Base-by-base conservation (phyloP, 2,113 vertebrate genomes). In the Microcebus ravelobensis region DNA sequence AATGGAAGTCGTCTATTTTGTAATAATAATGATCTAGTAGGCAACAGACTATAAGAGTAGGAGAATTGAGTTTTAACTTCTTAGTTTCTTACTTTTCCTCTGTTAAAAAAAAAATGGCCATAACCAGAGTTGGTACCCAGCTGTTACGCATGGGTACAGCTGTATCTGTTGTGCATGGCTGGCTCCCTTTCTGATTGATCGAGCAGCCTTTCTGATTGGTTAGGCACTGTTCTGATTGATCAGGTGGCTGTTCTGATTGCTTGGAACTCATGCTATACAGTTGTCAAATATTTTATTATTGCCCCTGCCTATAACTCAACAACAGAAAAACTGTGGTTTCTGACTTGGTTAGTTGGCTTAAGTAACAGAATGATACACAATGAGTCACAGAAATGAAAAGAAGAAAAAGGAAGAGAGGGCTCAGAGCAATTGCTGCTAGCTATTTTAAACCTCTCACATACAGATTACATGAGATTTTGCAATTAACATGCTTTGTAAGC, bases 21-120 rank as follows among this genome's bases (percentile, higher is more conserved):
- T 86, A n/a, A 42, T 34, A 76, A 82, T 92, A 67, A 67, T 20
- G 48, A 71, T 77, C 52, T 93, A 74, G 31, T 10, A 84, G 36
- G 34, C 9, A 86, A 82, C 27, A 94, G 31, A 93, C 55, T 34
- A 79, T 6, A 6, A 13, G 34, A 93, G 6, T 8, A 91, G 48
- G 39, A 80, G 61, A 89, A 82, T 0, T 25, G 55, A 79, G 39
- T 93, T 91, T 91, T 68, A 45, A 31, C 36, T 42, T 71, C 87
- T 89, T 86, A 8, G 13, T 81, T 96, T 70, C 61, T 82, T 87
- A 73, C 31, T 63, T 87, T 79, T 76, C 77, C n/a, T 83, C 25
- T 83, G 18, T 81, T 76, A 63, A 82, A 13, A 42, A 57, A 83
- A n/a, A 14, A 36, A 76, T 6, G 2, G 25, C 23, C 42, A 10